These are phyloP conservation scores for Xanthorhoe designata DNA, from an alignment of 2,888 invertebrate species.

Conservation along the genomic window DNA sequence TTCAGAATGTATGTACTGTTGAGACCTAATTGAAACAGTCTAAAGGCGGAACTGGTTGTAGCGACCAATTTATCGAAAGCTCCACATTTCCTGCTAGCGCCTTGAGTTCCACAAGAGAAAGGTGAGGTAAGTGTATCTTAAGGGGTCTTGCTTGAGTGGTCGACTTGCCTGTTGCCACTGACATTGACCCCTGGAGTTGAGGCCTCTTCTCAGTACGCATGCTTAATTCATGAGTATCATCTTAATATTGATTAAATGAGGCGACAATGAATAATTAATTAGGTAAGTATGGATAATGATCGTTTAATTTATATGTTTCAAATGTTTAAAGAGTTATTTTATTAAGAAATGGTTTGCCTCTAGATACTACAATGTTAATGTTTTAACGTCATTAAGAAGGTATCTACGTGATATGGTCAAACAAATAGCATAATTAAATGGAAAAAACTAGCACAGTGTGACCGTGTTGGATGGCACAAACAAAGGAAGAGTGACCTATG, in stretches of 20 bases:
- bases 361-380: too few relatives aligned
- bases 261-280: slow-evolving; percentile 43
- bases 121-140: slow-evolving; percentile 52
- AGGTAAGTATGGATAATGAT: background rate
- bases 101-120: slow-evolving; percentile 51
- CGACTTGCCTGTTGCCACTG: slow-evolving; percentile 56
- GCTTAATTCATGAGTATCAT: slow-evolving; percentile 69
- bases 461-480: too few relatives aligned
- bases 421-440: too few relatives aligned
- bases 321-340: background rate
- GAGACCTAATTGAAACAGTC: slow-evolving; percentile 23
- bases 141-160: slow-evolving; percentile 57
- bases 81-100: slow-evolving; percentile 50
- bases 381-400: too few relatives aligned
- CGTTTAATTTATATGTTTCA: background rate
- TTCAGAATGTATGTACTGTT: too few relatives aligned
- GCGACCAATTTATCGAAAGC: slow-evolving; percentile 54
- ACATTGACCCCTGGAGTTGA: slow-evolving; percentile 79
- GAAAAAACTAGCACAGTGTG: too few relatives aligned
- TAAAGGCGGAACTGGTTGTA: slow-evolving; percentile 64
- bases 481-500: too few relatives aligned
- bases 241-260: slow-evolving; percentile 70
- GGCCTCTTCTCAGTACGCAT: slow-evolving; percentile 63
- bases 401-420: too few relatives aligned
- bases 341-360: background rate